A percentile compares a stretch with the other conserved stretches of the same genome.
phyloP scores from a whole-genome alignment of 1,140 invertebrate genomes.

The Chrysopa pallens region DNA sequence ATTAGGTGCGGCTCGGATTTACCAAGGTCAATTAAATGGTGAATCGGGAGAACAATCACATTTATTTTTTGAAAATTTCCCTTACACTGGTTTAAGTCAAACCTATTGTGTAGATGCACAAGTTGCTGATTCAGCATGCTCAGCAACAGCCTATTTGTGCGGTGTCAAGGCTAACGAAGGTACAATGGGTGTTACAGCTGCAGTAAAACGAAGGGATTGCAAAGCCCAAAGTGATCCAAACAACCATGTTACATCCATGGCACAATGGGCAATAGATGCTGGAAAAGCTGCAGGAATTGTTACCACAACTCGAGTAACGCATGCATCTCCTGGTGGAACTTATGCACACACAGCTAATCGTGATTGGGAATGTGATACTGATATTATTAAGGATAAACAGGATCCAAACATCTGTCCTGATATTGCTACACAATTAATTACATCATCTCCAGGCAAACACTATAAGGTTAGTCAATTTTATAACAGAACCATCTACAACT shows the following conservation, averaged over 20 bases:
- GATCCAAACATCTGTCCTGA: constrained; percentile 38
- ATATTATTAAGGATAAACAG: constrained; percentile 24
- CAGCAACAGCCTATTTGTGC: constrained; percentile 62
- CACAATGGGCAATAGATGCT: constrained; percentile 50
- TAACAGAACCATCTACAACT: no score
- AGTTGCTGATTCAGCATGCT: constrained; percentile 47
- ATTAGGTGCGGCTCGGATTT: constrained; percentile 47
- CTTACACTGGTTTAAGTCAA: constrained; percentile 49
- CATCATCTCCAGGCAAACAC: constrained; percentile 38
- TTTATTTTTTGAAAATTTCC: constrained; percentile 61
- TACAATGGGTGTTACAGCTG: constrained; percentile 56
- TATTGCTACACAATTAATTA: constrained; percentile 56
- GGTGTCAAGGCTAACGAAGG: constrained; percentile 70
- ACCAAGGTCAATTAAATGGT: constrained; percentile 37
- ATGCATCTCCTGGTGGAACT: constrained; percentile 48
- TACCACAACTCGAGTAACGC: constrained; percentile 61
- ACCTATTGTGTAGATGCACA: constrained; percentile 70
- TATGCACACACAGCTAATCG: constrained; percentile 63
- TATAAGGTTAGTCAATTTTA: no score
- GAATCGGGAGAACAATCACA: constrained; percentile 43
- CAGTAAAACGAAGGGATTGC: constrained; percentile 38
- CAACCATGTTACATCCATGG: constrained; percentile 43
- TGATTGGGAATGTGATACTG: constrained; percentile 60
- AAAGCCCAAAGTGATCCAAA: constrained; percentile 28
- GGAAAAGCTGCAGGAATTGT: constrained; percentile 60